These are phyloP conservation scores for Euplagia quadripunctaria DNA, from an alignment of 2,888 invertebrate species.

Conservation along the genomic window DNA sequence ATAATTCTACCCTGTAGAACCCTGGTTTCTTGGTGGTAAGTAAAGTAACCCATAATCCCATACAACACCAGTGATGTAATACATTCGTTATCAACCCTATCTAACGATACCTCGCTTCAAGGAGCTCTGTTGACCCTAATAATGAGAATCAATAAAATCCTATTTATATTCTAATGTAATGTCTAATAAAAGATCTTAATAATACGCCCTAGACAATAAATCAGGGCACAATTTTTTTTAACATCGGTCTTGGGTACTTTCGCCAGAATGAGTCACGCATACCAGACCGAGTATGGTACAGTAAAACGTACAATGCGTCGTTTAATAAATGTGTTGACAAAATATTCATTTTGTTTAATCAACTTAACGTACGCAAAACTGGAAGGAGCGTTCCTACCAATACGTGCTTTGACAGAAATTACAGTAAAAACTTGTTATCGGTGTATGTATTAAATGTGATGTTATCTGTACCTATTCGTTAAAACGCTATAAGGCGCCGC, in stretches of 20 bases:
- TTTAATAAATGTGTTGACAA: neutral
- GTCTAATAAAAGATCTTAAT: neutral
- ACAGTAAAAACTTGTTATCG: conserved; percentile 14
- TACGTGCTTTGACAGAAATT: neutral
- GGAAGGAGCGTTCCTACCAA: neutral
- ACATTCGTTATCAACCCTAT: too few species aligned
- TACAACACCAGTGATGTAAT: too few species aligned
- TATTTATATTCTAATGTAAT: too few species aligned
- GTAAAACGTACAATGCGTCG: neutral
- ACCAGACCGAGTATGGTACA: neutral
- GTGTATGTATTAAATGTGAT: conserved; percentile 22
- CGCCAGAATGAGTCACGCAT: neutral
- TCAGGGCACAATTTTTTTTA: neutral
- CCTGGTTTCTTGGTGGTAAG: neutral
- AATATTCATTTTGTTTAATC: neutral
- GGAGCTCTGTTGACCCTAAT: neutral
- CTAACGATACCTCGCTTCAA: neutral
- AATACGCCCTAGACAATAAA: neutral
- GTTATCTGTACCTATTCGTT: conserved; percentile 40
- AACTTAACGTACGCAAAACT: neutral
- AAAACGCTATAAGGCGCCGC: conserved; percentile 28
- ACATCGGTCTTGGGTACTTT: neutral
- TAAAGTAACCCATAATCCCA: neutral
- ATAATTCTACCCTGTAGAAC: too few species aligned
- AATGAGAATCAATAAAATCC: neutral